Evolutionary conservation across 1,140 invertebrate species (phyloP), one percentile per base, ranked within the genome.

Genomic region (Gonioctena quinquepunctata): DNA sequence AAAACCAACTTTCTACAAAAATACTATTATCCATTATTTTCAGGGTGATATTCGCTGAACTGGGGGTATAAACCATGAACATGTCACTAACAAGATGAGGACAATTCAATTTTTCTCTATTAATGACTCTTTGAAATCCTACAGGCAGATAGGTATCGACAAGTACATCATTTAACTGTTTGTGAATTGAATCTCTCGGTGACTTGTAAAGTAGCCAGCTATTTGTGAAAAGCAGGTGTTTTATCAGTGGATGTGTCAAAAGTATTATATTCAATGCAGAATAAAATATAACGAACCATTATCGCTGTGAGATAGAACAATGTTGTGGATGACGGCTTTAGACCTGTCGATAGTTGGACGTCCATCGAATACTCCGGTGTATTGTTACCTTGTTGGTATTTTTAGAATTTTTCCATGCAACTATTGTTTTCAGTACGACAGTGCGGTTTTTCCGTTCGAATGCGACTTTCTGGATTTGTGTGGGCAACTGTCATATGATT

Each of bases 241-340:
- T 61, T 61, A 61, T 61, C 59, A 27, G 59, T 27, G 18, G 21
- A 61, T 19, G 27, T 26, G 57, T 61, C 59, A 61, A 61, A 61
- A 61, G 59, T 61, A 61, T 61, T 61, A 61, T 61, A 25, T 61
- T 61, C 59, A 5, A 27, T 25, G 18, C 23, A 33, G 59, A 61
- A 61, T 61, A 61, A 61, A 61, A 61, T 61, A 19, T 61, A 61
- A 33, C 59, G 18, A 28, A 61, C 59, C 27, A 61, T 61, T 61
- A 61, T 61, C 59, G 26, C 16, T 33, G 27, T 13, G 19, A 61
- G 27, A 26, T n/a, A 27, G 59, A 61, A 27, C 59, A 27, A 21
- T 26, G 28, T 28, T 16, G 13, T 33, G 59, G 25, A 61, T 61
- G 59, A 61, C 59, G 59, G 11, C 59, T 61, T 61, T 61, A n/a